Evolutionary conservation across 2,113 vertebrate genomes (phyloP), one percentile per base, ranked within the genome.

Genomic region (Chloroceryle aenea): DNA sequence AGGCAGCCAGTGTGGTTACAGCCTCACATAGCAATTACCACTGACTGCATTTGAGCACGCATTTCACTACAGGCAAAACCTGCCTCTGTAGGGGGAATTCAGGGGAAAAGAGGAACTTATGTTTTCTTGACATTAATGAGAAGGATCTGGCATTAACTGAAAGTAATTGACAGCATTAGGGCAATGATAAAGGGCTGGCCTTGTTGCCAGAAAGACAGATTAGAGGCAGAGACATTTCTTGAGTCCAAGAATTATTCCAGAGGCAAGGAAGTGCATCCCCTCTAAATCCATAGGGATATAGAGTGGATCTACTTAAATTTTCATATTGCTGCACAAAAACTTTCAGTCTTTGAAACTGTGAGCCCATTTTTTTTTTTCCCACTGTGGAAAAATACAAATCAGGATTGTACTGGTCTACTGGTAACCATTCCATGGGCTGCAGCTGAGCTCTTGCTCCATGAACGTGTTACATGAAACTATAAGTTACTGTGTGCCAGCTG

Each of bases 51-150:
- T 78, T 87, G 84, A 75, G 67, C 55, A 85, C 52, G 38, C 13
- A 4, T 75, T 85, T 63, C 22, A 32, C 40, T 64, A 34, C 59
- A 55, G 73, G 68, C 79, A 84, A 81, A 74, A 59, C 56, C 63
- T 62, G 36, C 71, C 30, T 68, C 68, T 7, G 18, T 26, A 80
- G 56, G 48, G 75, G 80, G 75, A 93, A 78, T 86, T 89, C 36
- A 58, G 40, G 66, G 59, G 32, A 64, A 90, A 87, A 85, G 69
- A 85, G 34, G 27, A 87, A 74, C 74, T 95, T 92, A 85, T 91
- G 64, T 85, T 95, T 96, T 94, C 77, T 80, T 81, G 95, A 90
- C 67, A 22, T 93, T 92, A 96, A 92, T 93, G 87, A 96, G 93
- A 87, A 66, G 68, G 48, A 96, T 79, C 71, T 96, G 88, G 87